phyloP scores from a whole-genome alignment of 2,113 vertebrate genomes.

The Cinclus mexicanus region DNA sequence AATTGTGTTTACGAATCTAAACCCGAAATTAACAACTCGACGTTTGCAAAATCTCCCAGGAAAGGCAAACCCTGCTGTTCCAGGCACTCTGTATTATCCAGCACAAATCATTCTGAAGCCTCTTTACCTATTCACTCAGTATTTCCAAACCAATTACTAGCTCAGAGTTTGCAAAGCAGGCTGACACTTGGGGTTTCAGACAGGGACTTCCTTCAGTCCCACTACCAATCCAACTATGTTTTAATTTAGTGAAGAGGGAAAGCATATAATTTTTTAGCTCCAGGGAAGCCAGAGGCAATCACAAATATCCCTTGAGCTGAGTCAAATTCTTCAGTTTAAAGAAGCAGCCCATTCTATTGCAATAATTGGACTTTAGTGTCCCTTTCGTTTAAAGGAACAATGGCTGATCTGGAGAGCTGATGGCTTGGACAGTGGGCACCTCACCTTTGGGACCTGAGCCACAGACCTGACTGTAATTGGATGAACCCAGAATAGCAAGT shows the following conservation, averaged over 20 bases:
- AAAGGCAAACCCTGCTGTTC: neutral
- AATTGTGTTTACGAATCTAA: neutral
- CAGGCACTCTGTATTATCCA: neutral
- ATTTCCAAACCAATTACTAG: constrained; percentile 74
- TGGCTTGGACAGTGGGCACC: neutral
- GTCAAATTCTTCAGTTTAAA: constrained; percentile 69
- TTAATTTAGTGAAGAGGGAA: constrained; percentile 75
- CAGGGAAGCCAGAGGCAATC: constrained; percentile 70
- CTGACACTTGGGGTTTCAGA: constrained; percentile 62
- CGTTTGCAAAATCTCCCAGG: neutral
- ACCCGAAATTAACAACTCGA: constrained; percentile 6
- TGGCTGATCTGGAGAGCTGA: constrained; percentile 35
- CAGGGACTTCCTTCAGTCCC: constrained; percentile 65
- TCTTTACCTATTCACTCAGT: constrained; percentile 65
- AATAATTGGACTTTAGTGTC: constrained; percentile 70
- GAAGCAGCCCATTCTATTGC: constrained; percentile 49
- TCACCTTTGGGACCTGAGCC: constrained; percentile 15
- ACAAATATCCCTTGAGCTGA: constrained; percentile 72
- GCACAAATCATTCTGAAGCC: constrained; percentile 40
- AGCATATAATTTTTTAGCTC: constrained; percentile 71
- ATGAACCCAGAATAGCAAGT: neutral
- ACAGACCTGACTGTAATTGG: constrained; percentile 2
- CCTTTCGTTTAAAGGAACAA: constrained; percentile 65
- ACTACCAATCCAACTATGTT: constrained; percentile 67
- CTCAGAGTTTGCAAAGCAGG: constrained; percentile 65